Conservation (phyloP, 2,797 vertebrate genomes). For the Tragopan temminckii region DNA sequence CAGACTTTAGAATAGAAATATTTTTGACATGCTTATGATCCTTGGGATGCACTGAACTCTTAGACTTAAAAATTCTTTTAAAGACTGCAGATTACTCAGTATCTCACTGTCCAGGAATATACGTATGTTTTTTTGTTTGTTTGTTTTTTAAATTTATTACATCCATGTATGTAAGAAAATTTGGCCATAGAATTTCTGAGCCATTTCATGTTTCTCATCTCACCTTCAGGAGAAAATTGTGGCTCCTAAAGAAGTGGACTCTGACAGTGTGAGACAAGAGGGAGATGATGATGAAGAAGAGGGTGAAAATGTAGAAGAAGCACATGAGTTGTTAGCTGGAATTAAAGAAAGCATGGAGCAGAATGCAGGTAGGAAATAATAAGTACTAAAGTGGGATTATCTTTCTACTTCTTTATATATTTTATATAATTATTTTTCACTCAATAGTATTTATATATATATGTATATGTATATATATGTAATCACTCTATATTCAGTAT, state of each 20-base stretch:
- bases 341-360: slow-evolving; percentile 88
- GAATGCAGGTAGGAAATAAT: slow-evolving; percentile 81
- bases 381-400: not conserved
- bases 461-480: not conserved
- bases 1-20: not conserved
- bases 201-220: not conserved
- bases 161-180: not conserved
- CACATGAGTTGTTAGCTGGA: slow-evolving; percentile 82
- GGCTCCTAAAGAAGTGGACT: slow-evolving; percentile 42
- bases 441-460: not conserved
- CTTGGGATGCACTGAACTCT: not conserved
- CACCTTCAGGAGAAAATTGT: slow-evolving; percentile 70
- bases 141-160: not conserved
- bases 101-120: not conserved
- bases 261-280: not conserved
- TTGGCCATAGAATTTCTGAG: not conserved
- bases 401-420: not conserved
- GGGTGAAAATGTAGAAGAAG: slow-evolving; percentile 66
- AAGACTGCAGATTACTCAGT: not conserved
- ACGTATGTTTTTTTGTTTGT: not conserved
- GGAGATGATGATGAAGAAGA: slow-evolving; percentile 72
- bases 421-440: not conserved
- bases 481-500: not conserved
- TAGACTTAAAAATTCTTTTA: not conserved
- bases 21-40: not conserved